A percentile compares a stretch with the other conserved stretches of the same genome.
These are phyloP conservation scores for Paratilapia polleni DNA, from an alignment of 2,113 vertebrate species.

Conservation along the genomic window DNA sequence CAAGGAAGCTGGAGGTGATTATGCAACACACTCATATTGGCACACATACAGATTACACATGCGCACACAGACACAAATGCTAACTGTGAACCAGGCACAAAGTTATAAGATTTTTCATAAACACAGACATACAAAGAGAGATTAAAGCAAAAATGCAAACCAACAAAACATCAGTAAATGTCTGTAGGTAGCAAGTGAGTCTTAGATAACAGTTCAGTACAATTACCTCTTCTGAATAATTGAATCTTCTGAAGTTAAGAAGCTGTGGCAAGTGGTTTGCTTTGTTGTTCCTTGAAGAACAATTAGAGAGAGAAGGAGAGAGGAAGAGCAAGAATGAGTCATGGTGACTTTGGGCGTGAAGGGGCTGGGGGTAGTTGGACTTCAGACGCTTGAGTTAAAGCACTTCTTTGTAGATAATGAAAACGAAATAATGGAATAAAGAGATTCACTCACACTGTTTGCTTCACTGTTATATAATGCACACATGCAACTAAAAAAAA, in stretches of 20 bases:
- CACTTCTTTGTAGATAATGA: conserved; percentile 50
- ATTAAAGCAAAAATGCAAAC: not conserved
- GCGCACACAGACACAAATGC: not conserved
- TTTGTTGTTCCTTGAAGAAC: conserved; percentile 58
- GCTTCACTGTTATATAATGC: conserved; percentile 44
- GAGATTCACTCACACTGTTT: conserved; percentile 29
- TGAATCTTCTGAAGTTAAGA: conserved; percentile 56
- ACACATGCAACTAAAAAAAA: not conserved
- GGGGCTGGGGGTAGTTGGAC: conserved; percentile 15
- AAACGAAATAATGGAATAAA: conserved; percentile 53
- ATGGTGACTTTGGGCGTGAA: conserved; percentile 22
- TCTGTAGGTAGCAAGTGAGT: not conserved
- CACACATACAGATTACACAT: not conserved
- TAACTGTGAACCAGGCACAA: too few species aligned
- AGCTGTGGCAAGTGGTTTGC: conserved; percentile 32
- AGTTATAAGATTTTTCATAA: not conserved
- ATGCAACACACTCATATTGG: conserved; percentile 41
- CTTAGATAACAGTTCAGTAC: conserved; percentile 27
- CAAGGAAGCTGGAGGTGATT: conserved; percentile 50
- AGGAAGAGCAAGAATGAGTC: conserved; percentile 18
- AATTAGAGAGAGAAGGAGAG: conserved; percentile 25
- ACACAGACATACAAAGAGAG: not conserved
- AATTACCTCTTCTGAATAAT: conserved; percentile 54
- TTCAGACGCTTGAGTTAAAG: conserved; percentile 42
- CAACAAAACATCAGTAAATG: not conserved